phyloP scores from a whole-genome alignment of 2,888 invertebrate species.

The Hypsopygia costalis region DNA sequence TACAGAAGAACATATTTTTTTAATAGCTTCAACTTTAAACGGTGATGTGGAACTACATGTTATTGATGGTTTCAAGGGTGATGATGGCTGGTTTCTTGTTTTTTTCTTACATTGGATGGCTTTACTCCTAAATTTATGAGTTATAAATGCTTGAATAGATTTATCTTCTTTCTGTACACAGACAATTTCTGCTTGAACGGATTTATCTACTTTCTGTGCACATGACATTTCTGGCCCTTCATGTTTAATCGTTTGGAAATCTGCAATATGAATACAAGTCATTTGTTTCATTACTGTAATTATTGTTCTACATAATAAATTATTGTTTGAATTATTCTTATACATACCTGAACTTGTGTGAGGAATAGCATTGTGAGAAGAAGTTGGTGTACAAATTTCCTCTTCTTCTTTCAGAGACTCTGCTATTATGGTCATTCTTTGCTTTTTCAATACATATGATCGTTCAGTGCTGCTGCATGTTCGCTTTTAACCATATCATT shows the following conservation, averaged over 20 bases:
- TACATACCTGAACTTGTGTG: too few species aligned
- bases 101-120: conserved; percentile 15
- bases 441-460: conserved; percentile 14
- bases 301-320: too few species aligned
- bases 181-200: too few species aligned
- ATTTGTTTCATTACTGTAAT: not conserved
- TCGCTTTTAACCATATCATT: conserved; percentile 21
- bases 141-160: conserved; percentile 14
- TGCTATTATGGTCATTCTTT: conserved; percentile 8
- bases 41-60: conserved; percentile 16
- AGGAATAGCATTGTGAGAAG: too few species aligned
- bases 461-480: conserved; percentile 12
- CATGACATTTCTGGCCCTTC: conserved; percentile 1
- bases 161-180: conserved; percentile 12
- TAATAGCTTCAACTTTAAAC: conserved; percentile 11
- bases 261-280: conserved; percentile 1
- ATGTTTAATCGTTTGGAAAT: not conserved
- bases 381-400: not conserved
- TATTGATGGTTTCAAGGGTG: conserved; percentile 13
- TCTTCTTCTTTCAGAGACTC: too few species aligned
- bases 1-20: conserved; percentile 10
- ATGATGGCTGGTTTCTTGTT: conserved; percentile 12
- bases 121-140: conserved; percentile 21
- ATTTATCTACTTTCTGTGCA: too few species aligned
- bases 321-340: too few species aligned